phyloP scores from a whole-genome alignment of 64 coral and sea anemone species.

The Stylophora pistillata region DNA sequence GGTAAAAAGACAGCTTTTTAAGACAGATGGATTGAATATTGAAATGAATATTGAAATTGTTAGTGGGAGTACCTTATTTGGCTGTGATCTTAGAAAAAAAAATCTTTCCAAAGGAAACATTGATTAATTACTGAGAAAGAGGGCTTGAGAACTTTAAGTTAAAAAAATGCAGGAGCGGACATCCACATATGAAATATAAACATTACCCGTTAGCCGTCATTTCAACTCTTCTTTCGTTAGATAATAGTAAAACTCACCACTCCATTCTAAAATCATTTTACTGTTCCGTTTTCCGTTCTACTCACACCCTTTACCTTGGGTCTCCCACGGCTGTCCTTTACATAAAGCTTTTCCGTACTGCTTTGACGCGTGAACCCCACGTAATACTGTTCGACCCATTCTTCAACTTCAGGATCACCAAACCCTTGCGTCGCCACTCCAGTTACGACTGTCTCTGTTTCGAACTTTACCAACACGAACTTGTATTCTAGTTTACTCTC shows the following conservation, averaged over 20 bases:
- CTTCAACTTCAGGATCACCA: slow-evolving; percentile 2
- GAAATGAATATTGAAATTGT: no score
- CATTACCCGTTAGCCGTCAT: no score
- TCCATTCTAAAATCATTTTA: neutral
- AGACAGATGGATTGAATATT: no score
- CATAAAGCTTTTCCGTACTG: neutral
- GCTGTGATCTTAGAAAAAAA: no score
- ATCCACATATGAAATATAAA: no score
- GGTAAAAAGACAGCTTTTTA: neutral
- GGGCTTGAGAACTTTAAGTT: no score
- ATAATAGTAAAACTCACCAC: no score
- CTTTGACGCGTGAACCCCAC: neutral
- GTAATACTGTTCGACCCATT: slow-evolving; percentile 29
- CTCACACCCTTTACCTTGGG: slow-evolving; percentile 10
- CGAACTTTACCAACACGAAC: neutral
- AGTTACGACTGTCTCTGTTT: slow-evolving; percentile 40
- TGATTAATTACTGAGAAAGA: no score
- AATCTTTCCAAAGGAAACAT: no score
- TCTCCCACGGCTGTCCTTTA: neutral
- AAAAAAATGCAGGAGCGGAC: no score
- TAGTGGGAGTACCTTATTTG: no score
- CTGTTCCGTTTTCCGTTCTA: neutral
- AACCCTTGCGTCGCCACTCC: slow-evolving; percentile 57
- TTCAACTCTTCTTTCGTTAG: no score
- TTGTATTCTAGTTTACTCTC: accelerated